Percentiles rank a stretch among this genome's conserved stretches.
phyloP scores from a whole-genome alignment of 2,113 vertebrate genomes.

The Vulpes vulpes region DNA sequence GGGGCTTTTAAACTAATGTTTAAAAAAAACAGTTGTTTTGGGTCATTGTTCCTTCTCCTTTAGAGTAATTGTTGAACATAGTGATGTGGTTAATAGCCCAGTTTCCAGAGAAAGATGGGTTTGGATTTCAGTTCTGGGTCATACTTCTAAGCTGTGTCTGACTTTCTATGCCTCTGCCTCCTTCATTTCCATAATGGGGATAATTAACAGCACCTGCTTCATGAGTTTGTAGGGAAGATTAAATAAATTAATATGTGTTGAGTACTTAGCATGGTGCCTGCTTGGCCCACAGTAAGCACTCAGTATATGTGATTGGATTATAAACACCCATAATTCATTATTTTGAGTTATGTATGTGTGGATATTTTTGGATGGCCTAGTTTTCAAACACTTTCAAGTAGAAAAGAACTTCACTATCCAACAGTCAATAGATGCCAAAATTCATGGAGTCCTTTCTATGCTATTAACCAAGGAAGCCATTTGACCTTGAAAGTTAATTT shows the following conservation, averaged over 20 bases:
- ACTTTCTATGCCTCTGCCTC: neutral
- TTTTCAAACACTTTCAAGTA: neutral
- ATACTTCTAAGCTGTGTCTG: neutral
- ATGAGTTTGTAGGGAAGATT: neutral
- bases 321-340: neutral
- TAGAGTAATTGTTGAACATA: conserved; percentile 64
- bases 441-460: neutral
- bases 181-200: conserved; percentile 15
- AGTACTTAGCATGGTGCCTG: neutral
- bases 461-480: neutral
- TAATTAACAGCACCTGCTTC: neutral
- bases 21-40: conserved; percentile 79
- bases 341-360: neutral
- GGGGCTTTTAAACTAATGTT: conserved; percentile 81
- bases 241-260: neutral
- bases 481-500: neutral
- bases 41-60: conserved; percentile 71
- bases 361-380: neutral
- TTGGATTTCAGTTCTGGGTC: conserved; percentile 39
- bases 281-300: neutral
- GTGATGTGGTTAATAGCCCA: neutral
- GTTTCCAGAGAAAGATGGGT: neutral
- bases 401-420: neutral
- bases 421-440: neutral
- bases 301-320: neutral